Conservation (phyloP, 2,113 vertebrate species). For the Sinocyclocheilus anophthalmus region DNA sequence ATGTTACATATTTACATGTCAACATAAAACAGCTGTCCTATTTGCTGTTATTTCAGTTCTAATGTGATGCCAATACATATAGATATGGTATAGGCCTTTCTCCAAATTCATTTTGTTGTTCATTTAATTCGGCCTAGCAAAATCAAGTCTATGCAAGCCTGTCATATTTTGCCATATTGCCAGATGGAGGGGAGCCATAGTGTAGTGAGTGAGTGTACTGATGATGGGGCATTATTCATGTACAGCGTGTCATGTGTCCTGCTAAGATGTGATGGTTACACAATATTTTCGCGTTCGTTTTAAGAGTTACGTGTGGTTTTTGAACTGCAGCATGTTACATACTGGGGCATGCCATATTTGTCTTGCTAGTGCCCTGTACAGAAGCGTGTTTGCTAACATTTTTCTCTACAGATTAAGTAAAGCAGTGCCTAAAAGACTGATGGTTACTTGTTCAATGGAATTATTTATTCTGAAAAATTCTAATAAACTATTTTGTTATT, state of each 20-base stretch:
- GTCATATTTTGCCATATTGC: constrained; percentile 26
- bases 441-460: constrained; percentile 46
- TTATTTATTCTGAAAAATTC: constrained; percentile 49
- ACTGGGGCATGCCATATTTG: constrained; percentile 47
- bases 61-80: constrained; percentile 11
- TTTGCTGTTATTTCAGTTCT: constrained; percentile 10
- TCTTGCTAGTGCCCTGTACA: constrained; percentile 34
- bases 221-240: constrained; percentile 29
- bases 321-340: constrained; percentile 48
- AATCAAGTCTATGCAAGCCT: constrained; percentile 38
- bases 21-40: background rate
- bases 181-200: background rate
- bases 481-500: constrained; percentile 59
- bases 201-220: background rate
- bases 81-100: background rate
- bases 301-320: constrained; percentile 47
- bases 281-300: constrained; percentile 45
- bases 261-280: constrained; percentile 8
- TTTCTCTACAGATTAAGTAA: constrained; percentile 37
- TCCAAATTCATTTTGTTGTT: background rate
- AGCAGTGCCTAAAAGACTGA: constrained; percentile 48
- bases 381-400: constrained; percentile 30
- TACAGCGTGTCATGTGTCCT: constrained; percentile 19
- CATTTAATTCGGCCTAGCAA: constrained; percentile 8
- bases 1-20: background rate